Evolutionary conservation across 1,140 invertebrate species (phyloP).

Genomic region (Pseudoatta argentina): DNA sequence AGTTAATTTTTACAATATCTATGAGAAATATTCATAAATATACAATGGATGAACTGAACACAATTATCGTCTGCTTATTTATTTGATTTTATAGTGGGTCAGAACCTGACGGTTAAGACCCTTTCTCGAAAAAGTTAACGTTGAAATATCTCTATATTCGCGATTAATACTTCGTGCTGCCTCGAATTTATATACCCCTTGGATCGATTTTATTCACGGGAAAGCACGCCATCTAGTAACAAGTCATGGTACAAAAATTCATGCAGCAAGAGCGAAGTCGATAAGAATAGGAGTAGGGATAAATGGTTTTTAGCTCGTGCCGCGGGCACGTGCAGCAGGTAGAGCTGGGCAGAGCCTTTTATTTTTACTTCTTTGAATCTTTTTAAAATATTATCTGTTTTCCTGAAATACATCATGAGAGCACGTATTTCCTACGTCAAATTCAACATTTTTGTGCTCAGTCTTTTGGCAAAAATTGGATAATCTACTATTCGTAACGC

Average conservation of each 20-base stretch:
- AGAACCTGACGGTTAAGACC: slow-evolving; percentile 74
- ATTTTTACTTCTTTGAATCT: not conserved
- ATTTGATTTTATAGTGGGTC: slow-evolving; percentile 62
- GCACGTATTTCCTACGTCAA: not conserved
- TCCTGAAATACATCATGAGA: not conserved
- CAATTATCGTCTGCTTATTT: not conserved
- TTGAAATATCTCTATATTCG: slow-evolving; percentile 76
- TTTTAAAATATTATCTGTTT: not conserved
- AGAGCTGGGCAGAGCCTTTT: no score
- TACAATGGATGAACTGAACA: no score
- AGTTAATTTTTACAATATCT: no score
- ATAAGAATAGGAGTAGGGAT: not conserved
- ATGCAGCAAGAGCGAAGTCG: not conserved
- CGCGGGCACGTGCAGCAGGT: not conserved
- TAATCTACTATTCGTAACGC: slow-evolving; percentile 11
- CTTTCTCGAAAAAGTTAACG: slow-evolving; percentile 83
- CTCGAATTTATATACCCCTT: not conserved
- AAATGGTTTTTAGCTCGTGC: not conserved
- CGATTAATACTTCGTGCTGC: not conserved
- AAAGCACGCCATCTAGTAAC: slow-evolving; percentile 62
- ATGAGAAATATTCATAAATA: no score
- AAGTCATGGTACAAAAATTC: not conserved
- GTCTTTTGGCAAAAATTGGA: slow-evolving; percentile 10
- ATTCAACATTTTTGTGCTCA: slow-evolving; percentile 1
- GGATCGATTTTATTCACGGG: slow-evolving; percentile 34